Percentiles rank a stretch among this genome's conserved stretches.
phyloP scores from a whole-genome alignment of 2,113 vertebrate genomes.

The Marcusenius ussheri region DNA sequence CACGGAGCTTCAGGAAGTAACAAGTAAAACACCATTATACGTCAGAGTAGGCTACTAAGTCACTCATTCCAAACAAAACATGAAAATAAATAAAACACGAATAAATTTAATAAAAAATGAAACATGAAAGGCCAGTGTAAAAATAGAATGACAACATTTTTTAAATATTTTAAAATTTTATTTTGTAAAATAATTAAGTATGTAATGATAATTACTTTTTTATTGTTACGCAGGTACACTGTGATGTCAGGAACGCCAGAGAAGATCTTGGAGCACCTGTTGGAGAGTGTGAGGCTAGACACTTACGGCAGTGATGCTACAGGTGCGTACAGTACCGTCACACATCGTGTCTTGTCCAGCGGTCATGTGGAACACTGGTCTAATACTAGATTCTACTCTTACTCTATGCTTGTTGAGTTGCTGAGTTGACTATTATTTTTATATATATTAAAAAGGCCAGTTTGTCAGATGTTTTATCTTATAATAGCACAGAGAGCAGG shows the following conservation, averaged over 20 bases:
- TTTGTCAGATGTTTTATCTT: background rate
- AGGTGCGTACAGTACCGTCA: constrained; percentile 50
- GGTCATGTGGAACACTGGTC: too few species aligned
- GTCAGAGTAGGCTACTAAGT: background rate
- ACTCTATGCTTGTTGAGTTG: background rate
- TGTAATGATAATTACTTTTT: background rate
- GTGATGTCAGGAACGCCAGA: constrained; percentile 91
- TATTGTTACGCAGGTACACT: constrained; percentile 64
- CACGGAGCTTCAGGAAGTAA: constrained; percentile 63
- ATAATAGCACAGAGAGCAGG: background rate
- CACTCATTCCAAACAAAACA: background rate
- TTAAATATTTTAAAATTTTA: background rate
- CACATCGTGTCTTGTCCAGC: background rate
- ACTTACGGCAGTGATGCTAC: constrained; percentile 67
- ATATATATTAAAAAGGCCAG: background rate
- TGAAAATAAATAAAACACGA: background rate
- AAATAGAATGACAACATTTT: background rate
- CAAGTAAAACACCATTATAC: constrained; percentile 37
- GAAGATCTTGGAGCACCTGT: constrained; percentile 86
- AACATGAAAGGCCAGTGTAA: background rate
- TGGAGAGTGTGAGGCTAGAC: constrained; percentile 82
- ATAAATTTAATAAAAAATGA: background rate
- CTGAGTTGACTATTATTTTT: background rate
- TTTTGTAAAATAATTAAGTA: background rate
- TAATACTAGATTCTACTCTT: background rate